Percentiles rank a stretch among this genome's conserved stretches.
Evolutionary conservation across 1,140 invertebrate species (phyloP).

Genomic region (Araneus ventricosus): DNA sequence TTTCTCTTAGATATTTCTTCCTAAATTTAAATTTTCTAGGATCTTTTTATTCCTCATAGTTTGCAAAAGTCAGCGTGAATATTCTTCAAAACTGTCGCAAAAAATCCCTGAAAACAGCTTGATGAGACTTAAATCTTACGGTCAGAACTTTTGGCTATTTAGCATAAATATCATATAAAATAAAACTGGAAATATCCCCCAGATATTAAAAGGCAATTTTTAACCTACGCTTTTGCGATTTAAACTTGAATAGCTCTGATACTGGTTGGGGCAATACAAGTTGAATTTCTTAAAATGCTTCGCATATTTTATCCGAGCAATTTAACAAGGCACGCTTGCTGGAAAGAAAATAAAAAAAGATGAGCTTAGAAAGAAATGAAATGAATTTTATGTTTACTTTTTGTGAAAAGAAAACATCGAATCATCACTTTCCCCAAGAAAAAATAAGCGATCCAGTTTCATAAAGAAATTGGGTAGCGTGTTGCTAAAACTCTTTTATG

Average conservation of each 20-base stretch:
- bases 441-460: slow-evolving; percentile 26
- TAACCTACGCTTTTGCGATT: background rate
- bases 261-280: background rate
- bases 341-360: background rate
- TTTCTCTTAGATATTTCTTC: too few species aligned
- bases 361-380: background rate
- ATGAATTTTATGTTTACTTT: slow-evolving; percentile 39
- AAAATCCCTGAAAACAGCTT: too few species aligned
- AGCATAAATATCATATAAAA: background rate
- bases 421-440: slow-evolving; percentile 25
- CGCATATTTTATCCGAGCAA: slow-evolving; percentile 15
- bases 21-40: too few species aligned
- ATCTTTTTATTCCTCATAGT: too few species aligned
- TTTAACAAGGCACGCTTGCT: background rate
- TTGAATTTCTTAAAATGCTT: background rate
- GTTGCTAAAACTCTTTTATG: slow-evolving; percentile 30
- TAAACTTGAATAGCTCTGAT: background rate
- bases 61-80: too few species aligned
- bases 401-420: slow-evolving; percentile 22
- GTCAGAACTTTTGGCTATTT: background rate
- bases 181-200: background rate
- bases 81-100: too few species aligned
- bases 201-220: background rate
- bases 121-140: too few species aligned
- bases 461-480: slow-evolving; percentile 24